Evolutionary conservation across 1,140 invertebrate genomes (phyloP).

Genomic region (Lerema accius): DNA sequence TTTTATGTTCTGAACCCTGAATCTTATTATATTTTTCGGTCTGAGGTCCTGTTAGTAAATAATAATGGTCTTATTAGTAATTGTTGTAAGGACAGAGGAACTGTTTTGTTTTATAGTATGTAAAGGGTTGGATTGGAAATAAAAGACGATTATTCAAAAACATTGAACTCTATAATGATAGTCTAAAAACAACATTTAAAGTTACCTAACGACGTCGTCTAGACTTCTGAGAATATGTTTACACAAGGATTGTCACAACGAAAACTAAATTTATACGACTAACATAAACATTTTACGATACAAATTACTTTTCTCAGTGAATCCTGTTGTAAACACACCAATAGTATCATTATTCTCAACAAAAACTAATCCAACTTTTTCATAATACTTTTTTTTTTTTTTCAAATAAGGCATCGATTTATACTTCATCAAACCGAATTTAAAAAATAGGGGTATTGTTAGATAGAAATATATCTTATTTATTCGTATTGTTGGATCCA

Average conservation of each 20-base stretch:
- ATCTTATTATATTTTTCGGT: too few species aligned
- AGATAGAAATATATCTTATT: not conserved
- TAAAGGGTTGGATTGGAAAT: conserved; percentile 42
- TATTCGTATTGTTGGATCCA: conserved; percentile 1
- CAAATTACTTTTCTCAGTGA: not conserved
- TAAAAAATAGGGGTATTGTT: not conserved
- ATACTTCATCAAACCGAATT: not conserved
- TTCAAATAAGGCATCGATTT: not conserved
- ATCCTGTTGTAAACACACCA: conserved; percentile 22
- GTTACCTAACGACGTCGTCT: conserved; percentile 54
- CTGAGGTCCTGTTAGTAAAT: too few species aligned
- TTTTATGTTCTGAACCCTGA: too few species aligned
- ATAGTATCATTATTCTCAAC: not conserved
- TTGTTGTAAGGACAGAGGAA: too few species aligned
- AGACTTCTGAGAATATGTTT: conserved; percentile 46
- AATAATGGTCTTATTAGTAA: too few species aligned
- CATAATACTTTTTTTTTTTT: not conserved
- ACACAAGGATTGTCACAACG: conserved; percentile 28
- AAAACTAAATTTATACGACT: conserved; percentile 5
- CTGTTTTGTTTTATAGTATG: too few species aligned
- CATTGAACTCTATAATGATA: conserved; percentile 77
- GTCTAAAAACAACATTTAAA: conserved; percentile 77
- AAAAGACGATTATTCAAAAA: conserved; percentile 65
- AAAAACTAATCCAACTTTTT: conserved; percentile 2
- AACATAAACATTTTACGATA: not conserved